Percentiles rank a stretch among this genome's conserved stretches.
These are phyloP conservation scores for Fopius arisanus DNA, from an alignment of 1,140 invertebrate species.

Conservation along the genomic window DNA sequence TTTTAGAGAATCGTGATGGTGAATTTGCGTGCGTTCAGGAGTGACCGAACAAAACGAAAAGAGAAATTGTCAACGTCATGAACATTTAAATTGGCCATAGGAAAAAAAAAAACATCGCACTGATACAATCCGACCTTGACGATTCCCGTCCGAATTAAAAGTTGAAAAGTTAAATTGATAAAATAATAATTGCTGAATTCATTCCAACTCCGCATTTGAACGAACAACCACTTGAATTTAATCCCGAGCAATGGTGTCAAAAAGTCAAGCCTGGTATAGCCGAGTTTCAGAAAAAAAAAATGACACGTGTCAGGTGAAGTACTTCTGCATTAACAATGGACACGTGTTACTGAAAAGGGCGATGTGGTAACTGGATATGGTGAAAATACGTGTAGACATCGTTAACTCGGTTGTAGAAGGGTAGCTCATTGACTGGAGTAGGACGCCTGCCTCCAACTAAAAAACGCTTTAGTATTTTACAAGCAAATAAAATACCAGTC, in stretches of 20 bases:
- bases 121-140: not conserved
- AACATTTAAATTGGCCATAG: not conserved
- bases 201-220: not conserved
- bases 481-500: not conserved
- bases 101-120: not conserved
- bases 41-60: not conserved
- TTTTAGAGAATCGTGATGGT: not conserved
- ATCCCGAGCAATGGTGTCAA: slow-evolving; percentile 27
- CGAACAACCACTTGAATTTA: slow-evolving; percentile 22
- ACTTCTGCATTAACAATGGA: slow-evolving; percentile 39
- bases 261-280: slow-evolving; percentile 45
- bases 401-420: not conserved
- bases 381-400: not conserved
- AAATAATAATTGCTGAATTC: not conserved
- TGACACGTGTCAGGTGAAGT: slow-evolving; percentile 60
- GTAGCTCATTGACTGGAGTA: not conserved
- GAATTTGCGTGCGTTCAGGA: not conserved
- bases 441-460: not conserved
- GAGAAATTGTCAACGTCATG: not conserved
- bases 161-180: not conserved
- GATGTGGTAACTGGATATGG: slow-evolving; percentile 15
- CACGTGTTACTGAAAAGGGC: slow-evolving; percentile 41
- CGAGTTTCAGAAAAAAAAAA: slow-evolving; percentile 44
- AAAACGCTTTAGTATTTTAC: not conserved
- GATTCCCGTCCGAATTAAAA: not conserved